Evolutionary conservation across 2,888 invertebrate genomes (phyloP).

Genomic region (Cecidostiba fungosa): DNA sequence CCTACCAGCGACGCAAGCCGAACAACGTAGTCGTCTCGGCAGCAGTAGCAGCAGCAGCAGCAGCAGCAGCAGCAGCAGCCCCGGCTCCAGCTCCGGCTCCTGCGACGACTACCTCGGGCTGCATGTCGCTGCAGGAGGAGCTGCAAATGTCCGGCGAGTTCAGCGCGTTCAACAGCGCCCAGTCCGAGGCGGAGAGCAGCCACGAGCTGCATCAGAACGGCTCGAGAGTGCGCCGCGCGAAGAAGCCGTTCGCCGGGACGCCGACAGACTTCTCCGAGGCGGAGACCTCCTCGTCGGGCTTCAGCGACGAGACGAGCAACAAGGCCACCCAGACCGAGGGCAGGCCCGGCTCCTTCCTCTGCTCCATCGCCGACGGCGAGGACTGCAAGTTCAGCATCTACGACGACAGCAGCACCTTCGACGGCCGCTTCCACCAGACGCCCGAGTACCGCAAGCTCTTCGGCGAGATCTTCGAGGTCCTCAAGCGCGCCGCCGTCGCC

Average conservation of each 20-base stretch:
- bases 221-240: conserved; percentile 51
- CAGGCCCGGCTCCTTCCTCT: conserved; percentile 90
- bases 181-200: conserved; percentile 67
- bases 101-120: conserved; percentile 77
- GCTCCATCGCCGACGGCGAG: conserved; percentile 92
- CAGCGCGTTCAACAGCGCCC: conserved; percentile 82
- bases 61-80: not conserved
- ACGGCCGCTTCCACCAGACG: conserved; percentile 90
- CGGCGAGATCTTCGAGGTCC: conserved; percentile 91
- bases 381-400: conserved; percentile 93
- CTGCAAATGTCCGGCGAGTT: conserved; percentile 88
- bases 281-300: conserved; percentile 92
- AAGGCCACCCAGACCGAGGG: conserved; percentile 92
- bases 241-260: conserved; percentile 83
- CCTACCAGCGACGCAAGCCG: conserved; percentile 45
- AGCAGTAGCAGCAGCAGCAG: no score
- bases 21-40: no score
- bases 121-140: conserved; percentile 86
- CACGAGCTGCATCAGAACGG: not conserved
- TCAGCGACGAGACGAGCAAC: conserved; percentile 90
- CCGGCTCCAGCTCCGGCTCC: not conserved
- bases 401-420: conserved; percentile 88
- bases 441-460: conserved; percentile 91
- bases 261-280: conserved; percentile 92
- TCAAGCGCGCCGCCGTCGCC: conserved; percentile 91